Evolutionary conservation across 2,888 invertebrate genomes (phyloP), one percentile per base, ranked within the genome.

Genomic region (Eilema sororculum): DNA sequence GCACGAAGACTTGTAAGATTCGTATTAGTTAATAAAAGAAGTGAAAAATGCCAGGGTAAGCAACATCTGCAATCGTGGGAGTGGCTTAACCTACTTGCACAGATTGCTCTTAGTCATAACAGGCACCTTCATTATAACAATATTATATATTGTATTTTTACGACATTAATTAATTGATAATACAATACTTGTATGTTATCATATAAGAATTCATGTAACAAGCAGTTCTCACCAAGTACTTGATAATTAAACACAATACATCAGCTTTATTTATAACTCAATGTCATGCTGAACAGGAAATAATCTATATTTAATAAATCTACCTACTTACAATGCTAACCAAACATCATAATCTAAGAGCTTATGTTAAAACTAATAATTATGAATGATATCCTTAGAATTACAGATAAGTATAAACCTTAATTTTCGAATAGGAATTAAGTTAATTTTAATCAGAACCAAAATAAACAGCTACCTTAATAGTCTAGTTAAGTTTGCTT

Each of bases 41-140:
- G 86, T 84, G 86, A 83, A 93, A 92, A 91, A 95, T 95, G 95
- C 95, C 95, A 86, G 94, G 95, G 95, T 95, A 95, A 95, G 95
- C 85, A 86, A 86, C 90, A 91, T 87, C 86, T 91, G 90, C 77
- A 80, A 75, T 80, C 78, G 87, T 90, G 91, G 93, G 94, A 93
- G 93, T 93, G 93, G 93, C 88, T 37, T 87, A 86, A 87, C 88
- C 86, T 87, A 88, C 88, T 83, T 82, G 74, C 83, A 72, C 63
- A 66, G 81, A 86, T 85, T 85, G 82, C 81, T 90, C 86, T 85
- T 81, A 81, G 81, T 89, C 87, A 85, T 83, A 82, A 75, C 74
- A 78, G 76, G 83, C 87, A 88, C 87, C 86, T 84, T 86, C 87
- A 85, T 80, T 71, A 73, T 22, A 73, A 63, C n/a, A 61, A 61